A percentile compares a stretch with the other conserved stretches of the same genome.
These are phyloP conservation scores for Magallana ariakensis DNA, from an alignment of 1,140 invertebrate species.

Conservation along the genomic window DNA sequence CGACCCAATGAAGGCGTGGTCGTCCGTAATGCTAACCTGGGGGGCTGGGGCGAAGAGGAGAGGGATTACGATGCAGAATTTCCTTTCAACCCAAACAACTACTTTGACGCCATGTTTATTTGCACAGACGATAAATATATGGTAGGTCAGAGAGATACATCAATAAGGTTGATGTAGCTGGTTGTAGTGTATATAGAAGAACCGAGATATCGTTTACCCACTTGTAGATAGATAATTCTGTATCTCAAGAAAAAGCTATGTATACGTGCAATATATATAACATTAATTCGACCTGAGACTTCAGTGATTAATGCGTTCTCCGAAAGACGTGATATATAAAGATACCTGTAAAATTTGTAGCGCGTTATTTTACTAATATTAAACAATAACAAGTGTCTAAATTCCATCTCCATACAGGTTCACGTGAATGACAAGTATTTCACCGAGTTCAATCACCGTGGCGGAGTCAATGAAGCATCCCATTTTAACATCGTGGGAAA, in stretches of 20 bases:
- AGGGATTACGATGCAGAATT: constrained; percentile 84
- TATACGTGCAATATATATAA: not conserved
- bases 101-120: constrained; percentile 88
- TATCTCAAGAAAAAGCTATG: not conserved
- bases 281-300: not conserved
- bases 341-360: not conserved
- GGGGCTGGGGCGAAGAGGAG: constrained; percentile 86
- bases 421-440: constrained; percentile 70
- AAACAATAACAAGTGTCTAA: not conserved
- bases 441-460: constrained; percentile 65
- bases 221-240: no score
- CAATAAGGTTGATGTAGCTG: not conserved
- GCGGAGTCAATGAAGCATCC: constrained; percentile 59
- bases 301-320: no score
- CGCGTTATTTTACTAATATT: not conserved
- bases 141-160: constrained; percentile 77
- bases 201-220: no score
- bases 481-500: constrained; percentile 68
- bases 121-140: constrained; percentile 86
- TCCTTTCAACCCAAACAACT: constrained; percentile 84
- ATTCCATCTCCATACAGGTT: constrained; percentile 59
- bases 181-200: no score
- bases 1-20: constrained; percentile 79
- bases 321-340: not conserved
- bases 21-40: constrained; percentile 86